Base-by-base conservation (phyloP, 2,888 invertebrate genomes). In the Desoria tigrina region DNA sequence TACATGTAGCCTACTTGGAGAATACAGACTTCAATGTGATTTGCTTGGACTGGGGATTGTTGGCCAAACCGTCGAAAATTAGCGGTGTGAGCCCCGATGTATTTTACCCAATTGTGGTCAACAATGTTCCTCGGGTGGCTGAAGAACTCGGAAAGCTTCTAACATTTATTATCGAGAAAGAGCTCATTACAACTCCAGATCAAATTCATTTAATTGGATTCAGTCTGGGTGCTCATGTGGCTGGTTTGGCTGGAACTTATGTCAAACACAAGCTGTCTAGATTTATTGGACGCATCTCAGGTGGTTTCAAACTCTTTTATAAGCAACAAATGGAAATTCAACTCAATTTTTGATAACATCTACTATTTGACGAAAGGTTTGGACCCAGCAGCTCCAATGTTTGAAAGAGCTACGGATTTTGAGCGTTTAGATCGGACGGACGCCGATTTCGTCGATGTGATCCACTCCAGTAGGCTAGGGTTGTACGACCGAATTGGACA, bases 21-120 rank as follows among this genome's bases (percentile, higher is more conserved):
- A 79, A 82, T 63, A 84, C 83, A 53, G 79, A 86, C 72, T 85
- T 85, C 78, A 87, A 87, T 75, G 80, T 88, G 0, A 83, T 88
- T 56, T 83, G 84, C 0, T 79, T 87, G 0, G 87, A 88, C 78
- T 88, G 86, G 79, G 82, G 82, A 9, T 26, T 37, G 62, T 60
- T 53, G 50, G 60, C 42, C 23, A 66, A 58, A 49, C 63, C 32
- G 26, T 54, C 0, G 26, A 32, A n/a, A 42, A 6, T 53, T 26
- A 24, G 42, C 7, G 66, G 32, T 42, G 14, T 39, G 60, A 69
- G 49, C 56, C 65, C 32, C 23, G 69, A 69, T 55, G 63, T 74
- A 18, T 67, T 72, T 62, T 74, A 74, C 45, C 74, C 74, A 1
- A 59, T 71, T 26, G 74, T 69, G 1, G 67, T 70, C 9, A 68